These are phyloP conservation scores for Ceryle rudis DNA, from an alignment of 2,797 vertebrate species.

Conservation along the genomic window DNA sequence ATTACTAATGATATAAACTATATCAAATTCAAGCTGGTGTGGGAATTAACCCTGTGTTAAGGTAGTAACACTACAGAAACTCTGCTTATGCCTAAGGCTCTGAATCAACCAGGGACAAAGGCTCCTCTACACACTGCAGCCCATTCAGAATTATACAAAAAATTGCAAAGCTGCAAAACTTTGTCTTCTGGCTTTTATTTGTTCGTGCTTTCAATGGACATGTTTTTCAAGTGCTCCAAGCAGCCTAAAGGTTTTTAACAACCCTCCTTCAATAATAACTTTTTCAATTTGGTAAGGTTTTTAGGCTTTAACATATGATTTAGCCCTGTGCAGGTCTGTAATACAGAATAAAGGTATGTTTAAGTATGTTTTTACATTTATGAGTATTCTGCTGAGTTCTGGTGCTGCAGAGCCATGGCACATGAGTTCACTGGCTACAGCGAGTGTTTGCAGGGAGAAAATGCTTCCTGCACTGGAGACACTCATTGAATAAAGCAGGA, in stretches of 20 bases:
- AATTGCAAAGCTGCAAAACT: background rate
- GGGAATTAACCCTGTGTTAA: background rate
- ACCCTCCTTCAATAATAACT: background rate
- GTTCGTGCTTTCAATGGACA: background rate
- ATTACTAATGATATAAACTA: background rate
- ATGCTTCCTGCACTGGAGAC: background rate
- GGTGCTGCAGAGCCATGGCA: background rate
- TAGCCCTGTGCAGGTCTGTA: background rate
- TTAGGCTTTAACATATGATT: background rate
- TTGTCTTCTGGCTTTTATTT: background rate
- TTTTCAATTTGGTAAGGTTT: background rate
- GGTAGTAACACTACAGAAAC: background rate
- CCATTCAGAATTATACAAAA: background rate
- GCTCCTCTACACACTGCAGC: background rate
- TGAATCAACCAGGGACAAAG: background rate
- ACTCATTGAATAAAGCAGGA: background rate
- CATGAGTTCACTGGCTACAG: background rate
- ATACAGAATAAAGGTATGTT: background rate
- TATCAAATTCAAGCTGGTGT: background rate
- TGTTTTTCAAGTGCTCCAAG: background rate
- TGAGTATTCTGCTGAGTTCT: background rate
- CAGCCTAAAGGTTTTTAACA: background rate
- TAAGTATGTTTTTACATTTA: background rate
- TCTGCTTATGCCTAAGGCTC: background rate
- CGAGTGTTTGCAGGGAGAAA: rapidly evolving